Percentiles rank a stretch among this genome's conserved stretches.
phyloP scores from a whole-genome alignment of 2,888 invertebrate genomes.

The Pseudococcus longispinus region DNA sequence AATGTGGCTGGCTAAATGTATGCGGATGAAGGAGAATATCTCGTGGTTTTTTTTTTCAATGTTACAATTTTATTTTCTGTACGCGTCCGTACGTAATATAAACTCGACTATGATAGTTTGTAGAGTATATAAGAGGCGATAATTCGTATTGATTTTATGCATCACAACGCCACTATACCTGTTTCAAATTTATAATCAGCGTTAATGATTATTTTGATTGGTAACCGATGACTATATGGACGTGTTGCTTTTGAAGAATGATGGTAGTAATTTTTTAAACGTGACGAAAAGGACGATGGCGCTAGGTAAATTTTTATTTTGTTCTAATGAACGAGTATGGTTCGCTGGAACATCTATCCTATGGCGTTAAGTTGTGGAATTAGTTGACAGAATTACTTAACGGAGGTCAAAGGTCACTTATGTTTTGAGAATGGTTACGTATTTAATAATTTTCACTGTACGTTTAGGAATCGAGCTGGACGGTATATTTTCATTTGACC shows the following conservation, averaged over 20 bases:
- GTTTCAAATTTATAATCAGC: background rate
- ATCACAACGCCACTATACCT: background rate
- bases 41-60: conserved; percentile 5
- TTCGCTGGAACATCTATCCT: background rate
- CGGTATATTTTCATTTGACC: background rate
- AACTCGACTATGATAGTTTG: background rate
- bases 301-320: background rate
- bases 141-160: background rate
- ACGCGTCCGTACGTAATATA: background rate
- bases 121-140: background rate
- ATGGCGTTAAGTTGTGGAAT: background rate
- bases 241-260: background rate
- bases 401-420: background rate
- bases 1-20: background rate
- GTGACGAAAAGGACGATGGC: background rate
- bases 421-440: background rate
- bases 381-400: background rate
- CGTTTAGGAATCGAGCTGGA: background rate
- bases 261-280: background rate
- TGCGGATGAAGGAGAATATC: background rate
- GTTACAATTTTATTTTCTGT: conserved; percentile 7
- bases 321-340: background rate
- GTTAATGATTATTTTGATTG: background rate
- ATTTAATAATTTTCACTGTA: background rate
- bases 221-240: background rate